These are phyloP conservation scores for Tretioscincus oriximinensis DNA, from an alignment of 2,113 vertebrate genomes.

Conservation along the genomic window DNA sequence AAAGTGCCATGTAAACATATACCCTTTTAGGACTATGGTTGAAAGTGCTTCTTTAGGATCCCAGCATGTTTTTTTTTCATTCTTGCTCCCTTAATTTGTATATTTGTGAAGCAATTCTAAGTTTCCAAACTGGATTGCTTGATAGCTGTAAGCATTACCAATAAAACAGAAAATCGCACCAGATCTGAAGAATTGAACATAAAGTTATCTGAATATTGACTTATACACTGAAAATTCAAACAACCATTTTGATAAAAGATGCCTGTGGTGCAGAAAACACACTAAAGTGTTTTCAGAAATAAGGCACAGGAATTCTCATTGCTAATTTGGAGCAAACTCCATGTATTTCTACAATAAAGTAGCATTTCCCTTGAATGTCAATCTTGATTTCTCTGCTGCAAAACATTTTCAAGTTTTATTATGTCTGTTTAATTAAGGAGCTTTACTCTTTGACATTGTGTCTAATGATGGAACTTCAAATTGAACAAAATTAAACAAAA, in stretches of 20 bases:
- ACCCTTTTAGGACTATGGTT: not conserved
- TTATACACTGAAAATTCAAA: not conserved
- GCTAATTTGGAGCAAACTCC: not conserved
- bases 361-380: not conserved
- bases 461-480: not conserved
- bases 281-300: not conserved
- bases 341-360: not conserved
- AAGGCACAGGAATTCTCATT: not conserved
- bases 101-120: not conserved
- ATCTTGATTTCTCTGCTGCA: not conserved
- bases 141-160: not conserved
- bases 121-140: too few relatives aligned
- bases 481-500: not conserved
- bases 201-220: not conserved
- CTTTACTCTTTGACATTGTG: not conserved
- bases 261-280: not conserved
- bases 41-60: not conserved
- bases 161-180: not conserved
- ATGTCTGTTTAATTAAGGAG: not conserved
- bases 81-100: not conserved
- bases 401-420: not conserved
- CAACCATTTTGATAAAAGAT: not conserved
- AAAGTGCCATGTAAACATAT: not conserved
- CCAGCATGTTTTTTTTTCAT: not conserved
- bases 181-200: not conserved